Conservation (phyloP, 2,113 vertebrate species). For the Mirounga angustirostris region DNA sequence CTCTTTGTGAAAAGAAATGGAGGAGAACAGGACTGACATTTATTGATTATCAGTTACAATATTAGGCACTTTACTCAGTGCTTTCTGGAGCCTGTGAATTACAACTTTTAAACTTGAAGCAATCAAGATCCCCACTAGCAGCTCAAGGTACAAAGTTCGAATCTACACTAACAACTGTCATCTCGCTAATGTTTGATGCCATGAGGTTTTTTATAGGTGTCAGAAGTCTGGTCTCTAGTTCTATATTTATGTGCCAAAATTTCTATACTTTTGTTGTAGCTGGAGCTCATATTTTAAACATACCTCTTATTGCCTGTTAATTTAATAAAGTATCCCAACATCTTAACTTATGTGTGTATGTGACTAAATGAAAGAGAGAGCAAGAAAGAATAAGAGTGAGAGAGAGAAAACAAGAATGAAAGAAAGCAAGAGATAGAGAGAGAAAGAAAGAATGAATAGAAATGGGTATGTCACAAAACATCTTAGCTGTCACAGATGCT, state of each 20-base stretch:
- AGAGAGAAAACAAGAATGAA: not conserved
- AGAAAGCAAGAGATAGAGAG: not conserved
- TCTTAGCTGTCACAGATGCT: not conserved
- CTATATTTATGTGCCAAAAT: not conserved
- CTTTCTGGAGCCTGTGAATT: not conserved
- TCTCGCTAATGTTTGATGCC: not conserved
- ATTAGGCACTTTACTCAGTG: not conserved
- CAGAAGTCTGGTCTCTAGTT: not conserved
- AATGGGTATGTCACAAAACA: not conserved
- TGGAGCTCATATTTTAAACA: not conserved
- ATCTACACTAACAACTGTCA: not conserved
- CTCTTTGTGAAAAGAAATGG: not conserved
- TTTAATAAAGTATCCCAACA: not conserved
- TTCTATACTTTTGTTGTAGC: not conserved
- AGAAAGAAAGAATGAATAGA: not conserved
- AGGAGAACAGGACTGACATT: not conserved
- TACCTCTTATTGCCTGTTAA: not conserved
- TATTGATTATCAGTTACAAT: not conserved
- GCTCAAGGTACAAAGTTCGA: not conserved
- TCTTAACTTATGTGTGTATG: not conserved
- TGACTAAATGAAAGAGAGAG: not conserved
- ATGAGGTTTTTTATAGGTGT: not conserved
- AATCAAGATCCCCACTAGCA: not conserved
- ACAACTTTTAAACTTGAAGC: not conserved
- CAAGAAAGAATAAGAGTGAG: not conserved